phyloP scores from a whole-genome alignment of 1,140 invertebrate genomes.

The Ctenoplectra terminalis region DNA sequence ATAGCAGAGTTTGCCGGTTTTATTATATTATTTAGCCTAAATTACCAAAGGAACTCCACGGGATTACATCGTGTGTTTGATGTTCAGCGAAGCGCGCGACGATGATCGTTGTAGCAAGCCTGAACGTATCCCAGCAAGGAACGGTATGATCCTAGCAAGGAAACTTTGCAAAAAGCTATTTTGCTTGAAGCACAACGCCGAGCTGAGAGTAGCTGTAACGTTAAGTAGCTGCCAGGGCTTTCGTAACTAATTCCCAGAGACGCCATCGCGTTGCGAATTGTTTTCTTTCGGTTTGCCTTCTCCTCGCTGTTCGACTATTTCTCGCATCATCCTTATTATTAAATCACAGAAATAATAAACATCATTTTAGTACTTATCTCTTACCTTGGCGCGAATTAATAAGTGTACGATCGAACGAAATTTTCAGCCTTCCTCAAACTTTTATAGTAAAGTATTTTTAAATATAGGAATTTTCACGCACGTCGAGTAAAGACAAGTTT shows the following conservation, averaged over 20 bases:
- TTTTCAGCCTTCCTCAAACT: no score
- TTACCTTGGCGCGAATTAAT: neutral
- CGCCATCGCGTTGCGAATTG: neutral
- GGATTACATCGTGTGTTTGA: slow-evolving; percentile 5
- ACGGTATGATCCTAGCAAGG: neutral
- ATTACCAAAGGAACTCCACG: slow-evolving; percentile 4
- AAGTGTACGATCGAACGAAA: no score
- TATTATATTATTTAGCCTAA: slow-evolving; percentile 28
- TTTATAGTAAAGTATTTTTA: no score
- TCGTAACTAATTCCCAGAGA: slow-evolving; percentile 17
- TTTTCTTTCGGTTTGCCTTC: neutral
- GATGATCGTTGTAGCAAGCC: slow-evolving; percentile 33
- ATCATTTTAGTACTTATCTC: no score
- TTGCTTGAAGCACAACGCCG: slow-evolving; percentile 53
- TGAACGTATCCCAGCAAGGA: slow-evolving; percentile 27
- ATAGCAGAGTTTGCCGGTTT: neutral
- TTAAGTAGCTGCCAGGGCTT: slow-evolving; percentile 61
- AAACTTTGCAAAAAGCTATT: slow-evolving; percentile 61
- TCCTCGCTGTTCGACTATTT: no score
- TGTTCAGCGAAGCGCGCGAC: slow-evolving; percentile 11
- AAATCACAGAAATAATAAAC: neutral
- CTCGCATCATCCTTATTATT: neutral
- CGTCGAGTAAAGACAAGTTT: neutral
- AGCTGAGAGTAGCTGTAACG: slow-evolving; percentile 47
- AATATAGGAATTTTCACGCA: no score